Base-by-base conservation (phyloP, 2,113 vertebrate genomes). In the Macrotus californicus region DNA sequence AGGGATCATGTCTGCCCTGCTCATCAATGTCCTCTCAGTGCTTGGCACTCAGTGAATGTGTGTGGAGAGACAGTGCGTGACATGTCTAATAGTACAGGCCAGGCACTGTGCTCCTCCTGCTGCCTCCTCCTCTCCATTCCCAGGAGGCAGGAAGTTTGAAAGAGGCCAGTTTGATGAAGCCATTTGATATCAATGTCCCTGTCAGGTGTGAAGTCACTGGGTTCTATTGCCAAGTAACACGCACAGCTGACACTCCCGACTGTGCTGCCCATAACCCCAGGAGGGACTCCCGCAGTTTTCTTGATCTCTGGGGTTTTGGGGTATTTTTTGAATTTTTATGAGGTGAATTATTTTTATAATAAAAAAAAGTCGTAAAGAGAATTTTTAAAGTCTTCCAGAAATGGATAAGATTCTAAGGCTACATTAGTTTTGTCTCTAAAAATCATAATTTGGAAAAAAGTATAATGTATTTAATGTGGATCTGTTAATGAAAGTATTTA, bases 341-440 rank as follows among this genome's bases (percentile, higher is more conserved):
- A 89, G 54, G 50, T 50, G 67, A 89, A 69, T 93, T 95, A 89
- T 95, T 91, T 93, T 83, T 89, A 64, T 73, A 85, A 93, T 69
- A 46, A 83, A 52, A 85, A 95, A 87, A 70, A 43, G 54, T 82
- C 50, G 56, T 69, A 86, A 88, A 92, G 93, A 86, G 82, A 41
- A 79, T 66, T 86, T 69, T 83, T 52, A 13, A 93, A 64, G 29
- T 83, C 69, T 94, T 21, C 29, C 48, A 93, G 69, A 95, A 86
- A 12, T 82, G 64, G 64, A 52, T 39, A 43, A 79, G 50, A 50
- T 50, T 94, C 82, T 84, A 86, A 90, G 52, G 66, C 29, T 67
- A 39, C 80, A 61, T 85, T 85, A 67, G 29, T 82, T 85, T 21
- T 69, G 31, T 29, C 85, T 86, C 67, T 89, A 75, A 95, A 91